phyloP scores from a whole-genome alignment of 2,888 invertebrate genomes.

The Nomada hirtipes region DNA sequence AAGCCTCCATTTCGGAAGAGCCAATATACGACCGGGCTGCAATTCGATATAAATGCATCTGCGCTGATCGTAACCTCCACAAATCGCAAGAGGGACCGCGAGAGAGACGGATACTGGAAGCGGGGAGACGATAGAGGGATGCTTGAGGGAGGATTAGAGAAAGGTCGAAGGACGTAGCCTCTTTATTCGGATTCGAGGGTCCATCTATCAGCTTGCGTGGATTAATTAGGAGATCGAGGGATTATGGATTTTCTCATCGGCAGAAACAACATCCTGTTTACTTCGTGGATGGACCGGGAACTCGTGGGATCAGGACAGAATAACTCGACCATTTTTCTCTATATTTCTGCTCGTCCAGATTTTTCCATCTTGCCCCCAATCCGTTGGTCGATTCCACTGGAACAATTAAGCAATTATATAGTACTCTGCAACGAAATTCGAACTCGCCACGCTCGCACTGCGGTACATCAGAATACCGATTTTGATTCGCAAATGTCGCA shows the following conservation, averaged over 20 bases:
- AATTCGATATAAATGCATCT: conserved; percentile 81
- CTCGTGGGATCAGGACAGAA: no score
- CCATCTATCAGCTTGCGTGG: conserved; percentile 67
- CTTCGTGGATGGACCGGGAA: neutral
- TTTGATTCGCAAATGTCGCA: no score
- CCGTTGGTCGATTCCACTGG: no score
- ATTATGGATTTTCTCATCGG: conserved; percentile 50
- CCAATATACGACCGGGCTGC: conserved; percentile 79
- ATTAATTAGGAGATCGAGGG: conserved; percentile 73
- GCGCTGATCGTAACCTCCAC: conserved; percentile 75
- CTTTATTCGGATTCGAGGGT: conserved; percentile 67
- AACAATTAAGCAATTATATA: no score
- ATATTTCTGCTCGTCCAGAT: no score
- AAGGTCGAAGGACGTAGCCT: conserved; percentile 72
- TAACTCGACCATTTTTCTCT: no score
- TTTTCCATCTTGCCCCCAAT: no score
- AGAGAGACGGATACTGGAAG: neutral
- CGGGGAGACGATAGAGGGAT: conserved; percentile 21
- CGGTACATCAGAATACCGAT: no score
- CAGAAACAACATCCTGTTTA: conserved; percentile 54
- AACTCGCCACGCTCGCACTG: no score
- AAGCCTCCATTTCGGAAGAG: conserved; percentile 81
- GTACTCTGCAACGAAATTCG: no score
- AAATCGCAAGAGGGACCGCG: conserved; percentile 37
- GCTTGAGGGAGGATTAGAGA: conserved; percentile 73